Conservation (phyloP, 2,113 vertebrate species). For the Nothocercus nigrocapillus region DNA sequence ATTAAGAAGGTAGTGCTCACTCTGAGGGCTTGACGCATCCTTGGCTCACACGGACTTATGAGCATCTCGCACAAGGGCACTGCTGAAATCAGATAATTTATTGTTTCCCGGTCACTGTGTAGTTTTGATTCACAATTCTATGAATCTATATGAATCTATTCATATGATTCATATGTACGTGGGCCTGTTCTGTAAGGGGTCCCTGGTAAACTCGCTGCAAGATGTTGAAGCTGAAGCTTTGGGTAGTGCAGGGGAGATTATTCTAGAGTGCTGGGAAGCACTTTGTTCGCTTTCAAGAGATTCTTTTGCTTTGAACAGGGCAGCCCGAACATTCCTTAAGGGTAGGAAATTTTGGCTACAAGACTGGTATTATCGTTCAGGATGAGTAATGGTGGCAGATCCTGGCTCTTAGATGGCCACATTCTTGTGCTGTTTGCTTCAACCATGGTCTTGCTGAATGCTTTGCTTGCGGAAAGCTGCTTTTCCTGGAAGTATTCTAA, state of each 20-base stretch:
- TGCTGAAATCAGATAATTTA: neutral
- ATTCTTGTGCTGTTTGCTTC: neutral
- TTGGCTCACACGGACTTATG: neutral
- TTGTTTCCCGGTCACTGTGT: neutral
- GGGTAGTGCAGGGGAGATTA: neutral
- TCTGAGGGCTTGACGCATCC: neutral
- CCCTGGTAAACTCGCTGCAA: neutral
- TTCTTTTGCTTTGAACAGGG: fast-evolving
- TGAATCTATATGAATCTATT: too few species aligned
- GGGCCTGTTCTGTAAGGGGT: neutral
- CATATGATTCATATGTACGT: neutral
- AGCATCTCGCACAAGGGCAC: neutral
- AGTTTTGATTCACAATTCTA: neutral
- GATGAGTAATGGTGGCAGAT: neutral
- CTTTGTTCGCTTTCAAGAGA: neutral
- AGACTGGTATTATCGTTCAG: fast-evolving
- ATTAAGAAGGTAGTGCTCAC: neutral
- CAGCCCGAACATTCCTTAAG: neutral
- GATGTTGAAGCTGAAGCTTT: neutral
- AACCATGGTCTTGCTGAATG: neutral
- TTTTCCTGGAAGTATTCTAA: neutral
- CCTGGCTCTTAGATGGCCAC: neutral
- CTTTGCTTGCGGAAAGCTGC: fast-evolving
- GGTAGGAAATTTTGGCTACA: neutral
- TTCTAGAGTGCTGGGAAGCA: neutral